phyloP scores from a whole-genome alignment of 2,797 vertebrate genomes.

The Huso huso region DNA sequence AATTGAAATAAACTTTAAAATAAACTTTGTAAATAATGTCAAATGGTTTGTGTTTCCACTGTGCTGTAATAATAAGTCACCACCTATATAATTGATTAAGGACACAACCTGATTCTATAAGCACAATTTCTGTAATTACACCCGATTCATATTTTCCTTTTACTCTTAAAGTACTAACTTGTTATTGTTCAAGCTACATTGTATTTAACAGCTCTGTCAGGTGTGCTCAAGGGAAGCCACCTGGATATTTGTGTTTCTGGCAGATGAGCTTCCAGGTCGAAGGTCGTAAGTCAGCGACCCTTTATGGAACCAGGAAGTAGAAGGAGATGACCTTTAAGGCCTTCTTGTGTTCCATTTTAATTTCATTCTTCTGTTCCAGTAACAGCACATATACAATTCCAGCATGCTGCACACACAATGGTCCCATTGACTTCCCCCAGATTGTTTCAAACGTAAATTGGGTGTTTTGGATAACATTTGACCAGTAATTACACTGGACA shows the following conservation, averaged over 20 bases:
- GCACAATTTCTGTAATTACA: too few relatives aligned
- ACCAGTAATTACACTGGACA: conserved; percentile 9
- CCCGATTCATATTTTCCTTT: too few relatives aligned
- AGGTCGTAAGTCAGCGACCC: conserved; percentile 9
- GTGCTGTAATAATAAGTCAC: too few relatives aligned
- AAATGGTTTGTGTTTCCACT: too few relatives aligned
- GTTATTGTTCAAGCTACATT: too few relatives aligned
- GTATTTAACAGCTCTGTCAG: too few relatives aligned
- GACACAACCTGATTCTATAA: too few relatives aligned
- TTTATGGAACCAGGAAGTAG: conserved; percentile 18
- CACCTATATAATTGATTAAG: too few relatives aligned
- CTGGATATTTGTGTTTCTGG: conserved; percentile 10
- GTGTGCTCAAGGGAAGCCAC: too few relatives aligned
- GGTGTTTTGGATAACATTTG: conserved; percentile 13
- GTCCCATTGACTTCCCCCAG: conserved; percentile 7
- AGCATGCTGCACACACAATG: conserved; percentile 7
- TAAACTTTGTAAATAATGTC: too few relatives aligned
- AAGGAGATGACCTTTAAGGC: neutral
- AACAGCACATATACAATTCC: conserved; percentile 4
- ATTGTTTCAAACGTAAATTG: conserved; percentile 15
- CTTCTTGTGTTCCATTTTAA: conserved; percentile 11
- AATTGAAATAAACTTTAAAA: too few relatives aligned
- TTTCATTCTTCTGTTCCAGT: neutral
- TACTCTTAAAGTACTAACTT: too few relatives aligned
- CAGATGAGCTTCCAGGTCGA: conserved; percentile 2